Percentiles rank a stretch among this genome's conserved stretches.
Conservation (phyloP, 1,140 invertebrate species). For the Sarcophaga peregrina region DNA sequence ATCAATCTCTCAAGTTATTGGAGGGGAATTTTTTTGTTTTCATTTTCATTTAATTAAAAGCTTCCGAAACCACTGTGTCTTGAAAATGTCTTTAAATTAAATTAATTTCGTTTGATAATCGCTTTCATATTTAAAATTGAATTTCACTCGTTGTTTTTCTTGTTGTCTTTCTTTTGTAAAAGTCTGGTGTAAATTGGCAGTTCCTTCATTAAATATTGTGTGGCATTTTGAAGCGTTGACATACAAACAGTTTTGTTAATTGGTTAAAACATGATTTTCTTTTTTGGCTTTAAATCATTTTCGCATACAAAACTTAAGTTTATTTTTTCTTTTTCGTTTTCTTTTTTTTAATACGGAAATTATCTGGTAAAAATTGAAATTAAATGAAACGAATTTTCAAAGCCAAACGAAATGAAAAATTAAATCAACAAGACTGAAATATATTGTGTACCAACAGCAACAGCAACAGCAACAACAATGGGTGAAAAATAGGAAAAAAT, state of each 20-base stretch:
- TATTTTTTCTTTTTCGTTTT: too few relatives aligned
- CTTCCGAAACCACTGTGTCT: neutral
- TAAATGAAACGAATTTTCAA: conserved; percentile 10
- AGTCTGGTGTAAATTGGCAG: conserved; percentile 38
- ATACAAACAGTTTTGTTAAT: conserved; percentile 28
- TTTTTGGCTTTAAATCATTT: conserved; percentile 32
- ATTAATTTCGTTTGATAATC: conserved; percentile 1
- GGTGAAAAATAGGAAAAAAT: neutral
- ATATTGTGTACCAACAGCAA: neutral
- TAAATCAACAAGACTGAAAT: too few relatives aligned
- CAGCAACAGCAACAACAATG: neutral
- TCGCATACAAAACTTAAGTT: neutral
- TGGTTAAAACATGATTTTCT: neutral
- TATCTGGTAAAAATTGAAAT: conserved; percentile 27
- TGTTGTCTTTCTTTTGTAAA: neutral
- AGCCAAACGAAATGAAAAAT: neutral
- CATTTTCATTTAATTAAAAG: neutral
- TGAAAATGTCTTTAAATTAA: neutral
- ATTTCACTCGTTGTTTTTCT: neutral
- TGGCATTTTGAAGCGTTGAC: conserved; percentile 21
- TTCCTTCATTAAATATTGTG: conserved; percentile 8
- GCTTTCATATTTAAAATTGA: neutral
- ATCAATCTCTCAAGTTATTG: too few relatives aligned
- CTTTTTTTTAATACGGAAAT: conserved; percentile 29
- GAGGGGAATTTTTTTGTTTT: too few relatives aligned